Evolutionary conservation across 2,113 vertebrate genomes (phyloP), one percentile per base, ranked within the genome.

Genomic region (Zosterops hypoxanthus): DNA sequence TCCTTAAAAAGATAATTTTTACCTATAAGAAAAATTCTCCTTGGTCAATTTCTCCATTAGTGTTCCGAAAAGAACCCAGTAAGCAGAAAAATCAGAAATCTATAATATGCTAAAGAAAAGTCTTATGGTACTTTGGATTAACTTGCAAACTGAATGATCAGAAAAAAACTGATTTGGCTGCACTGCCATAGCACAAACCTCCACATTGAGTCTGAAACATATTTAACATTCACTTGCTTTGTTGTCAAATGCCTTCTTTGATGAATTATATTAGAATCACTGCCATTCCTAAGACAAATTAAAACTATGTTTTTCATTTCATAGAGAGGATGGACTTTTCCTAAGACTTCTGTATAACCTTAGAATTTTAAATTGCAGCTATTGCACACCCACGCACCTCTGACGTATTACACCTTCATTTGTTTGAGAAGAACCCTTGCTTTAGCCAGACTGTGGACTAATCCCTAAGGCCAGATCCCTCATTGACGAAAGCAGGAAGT

Each of bases 401-500:
- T 82, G 56, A 88, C 71, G 52, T 59, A 82, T 81, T 64, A 52
- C 17, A 64, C 25, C 36, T 87, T 66, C 47, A 55, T 1, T 55
- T 28, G 33, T 70, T 80, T 93, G 81, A 73, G 29, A 86, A 81
- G 96, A 86, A 63, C 39, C 29, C 28, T 80, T 63, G 31, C 66
- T 80, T 84, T 57, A 79, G 52, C 47, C 70, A 69, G 73, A 64
- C 24, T 91, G 14, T 78, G 79, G 39, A 69, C 77, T 86, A 91
- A 91, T 88, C 92, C 85, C 50, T 75, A 65, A 94, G 76, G 63
- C 76, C 26, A 95, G 26, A 83, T 86, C 34, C 86, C 69, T 90
- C 93, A 82, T 84, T 92, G 83, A 94, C 72, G 88, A 95, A 92
- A 82, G 47, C 71, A 76, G 39, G 46, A 95, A 96, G 64, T 20